phyloP scores from a whole-genome alignment of 2,797 vertebrate genomes.

The Melanotaenia nigrans region DNA sequence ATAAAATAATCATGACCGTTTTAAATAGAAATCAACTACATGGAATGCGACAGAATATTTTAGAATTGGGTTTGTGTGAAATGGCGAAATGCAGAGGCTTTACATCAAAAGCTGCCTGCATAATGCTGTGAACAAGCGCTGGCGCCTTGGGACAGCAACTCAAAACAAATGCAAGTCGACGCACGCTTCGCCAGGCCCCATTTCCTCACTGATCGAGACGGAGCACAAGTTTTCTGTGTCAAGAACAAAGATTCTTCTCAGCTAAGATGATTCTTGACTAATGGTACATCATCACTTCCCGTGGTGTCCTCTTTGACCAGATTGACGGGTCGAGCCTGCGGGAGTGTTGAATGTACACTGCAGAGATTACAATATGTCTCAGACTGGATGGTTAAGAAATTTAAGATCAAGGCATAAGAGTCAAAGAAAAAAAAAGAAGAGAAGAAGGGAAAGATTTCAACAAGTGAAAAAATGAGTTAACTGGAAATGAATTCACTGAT shows the following conservation, averaged over 20 bases:
- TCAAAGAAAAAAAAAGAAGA: constrained; percentile 5
- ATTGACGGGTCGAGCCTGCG: constrained; percentile 52
- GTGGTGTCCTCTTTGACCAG: constrained; percentile 50
- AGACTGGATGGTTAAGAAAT: constrained; percentile 18
- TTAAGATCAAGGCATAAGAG: constrained; percentile 7
- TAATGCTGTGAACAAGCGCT: constrained; percentile 62
- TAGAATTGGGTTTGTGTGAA: constrained; percentile 76
- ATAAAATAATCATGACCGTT: constrained; percentile 97
- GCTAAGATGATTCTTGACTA: constrained; percentile 71
- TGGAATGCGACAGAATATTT: constrained; percentile 80
- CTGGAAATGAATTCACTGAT: constrained; percentile 66
- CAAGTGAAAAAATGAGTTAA: constrained; percentile 55
- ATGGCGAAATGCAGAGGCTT: constrained; percentile 73
- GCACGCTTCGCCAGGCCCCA: constrained; percentile 65
- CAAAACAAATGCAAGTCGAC: constrained; percentile 76
- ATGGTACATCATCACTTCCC: constrained; percentile 64
- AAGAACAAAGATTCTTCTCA: constrained; percentile 76
- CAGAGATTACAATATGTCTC: constrained; percentile 43
- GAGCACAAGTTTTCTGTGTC: constrained; percentile 81
- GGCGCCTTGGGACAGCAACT: constrained; percentile 61
- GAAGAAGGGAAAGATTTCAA: constrained; percentile 29
- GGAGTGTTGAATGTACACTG: constrained; percentile 26
- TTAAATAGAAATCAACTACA: constrained; percentile 86
- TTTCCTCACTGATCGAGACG: constrained; percentile 75
- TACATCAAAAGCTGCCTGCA: constrained; percentile 67